phyloP scores from a whole-genome alignment of 2,113 vertebrate genomes.

The Sciurus niger region DNA sequence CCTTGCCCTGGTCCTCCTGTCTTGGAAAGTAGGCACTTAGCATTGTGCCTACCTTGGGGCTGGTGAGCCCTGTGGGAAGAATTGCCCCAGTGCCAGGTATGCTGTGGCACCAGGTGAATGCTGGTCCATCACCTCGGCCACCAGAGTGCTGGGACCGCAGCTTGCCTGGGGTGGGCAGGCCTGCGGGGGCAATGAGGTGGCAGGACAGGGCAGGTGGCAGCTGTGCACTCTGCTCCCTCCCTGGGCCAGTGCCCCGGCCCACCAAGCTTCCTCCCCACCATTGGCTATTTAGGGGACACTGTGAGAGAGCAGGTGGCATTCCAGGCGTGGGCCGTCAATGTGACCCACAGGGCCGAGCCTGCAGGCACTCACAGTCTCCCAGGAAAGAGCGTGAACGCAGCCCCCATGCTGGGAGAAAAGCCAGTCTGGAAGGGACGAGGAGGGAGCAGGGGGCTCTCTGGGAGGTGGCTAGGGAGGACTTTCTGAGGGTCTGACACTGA shows the following conservation, averaged over 20 bases:
- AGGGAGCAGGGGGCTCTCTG: not conserved
- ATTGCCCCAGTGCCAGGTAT: not conserved
- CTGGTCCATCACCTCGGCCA: rapidly evolving
- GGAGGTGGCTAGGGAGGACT: not conserved
- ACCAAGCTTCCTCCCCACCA: not conserved
- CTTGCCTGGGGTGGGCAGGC: not conserved
- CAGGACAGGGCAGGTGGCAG: not conserved
- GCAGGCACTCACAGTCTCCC: not conserved
- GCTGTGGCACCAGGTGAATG: not conserved
- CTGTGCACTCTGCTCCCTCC: not conserved
- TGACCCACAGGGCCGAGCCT: no score
- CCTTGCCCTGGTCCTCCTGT: rapidly evolving
- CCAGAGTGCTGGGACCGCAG: no score
- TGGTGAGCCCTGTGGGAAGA: not conserved
- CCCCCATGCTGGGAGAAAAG: not conserved
- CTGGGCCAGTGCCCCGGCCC: not conserved
- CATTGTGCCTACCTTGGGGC: no score
- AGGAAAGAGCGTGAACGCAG: not conserved
- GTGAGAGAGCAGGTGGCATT: not conserved
- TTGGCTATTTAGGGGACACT: rapidly evolving
- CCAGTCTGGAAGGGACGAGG: rapidly evolving
- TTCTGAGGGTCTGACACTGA: not conserved
- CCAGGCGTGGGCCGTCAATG: rapidly evolving
- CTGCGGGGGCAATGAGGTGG: not conserved
- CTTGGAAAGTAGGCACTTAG: not conserved